Conservation (phyloP, 1,140 invertebrate species). For the Physella acuta region DNA sequence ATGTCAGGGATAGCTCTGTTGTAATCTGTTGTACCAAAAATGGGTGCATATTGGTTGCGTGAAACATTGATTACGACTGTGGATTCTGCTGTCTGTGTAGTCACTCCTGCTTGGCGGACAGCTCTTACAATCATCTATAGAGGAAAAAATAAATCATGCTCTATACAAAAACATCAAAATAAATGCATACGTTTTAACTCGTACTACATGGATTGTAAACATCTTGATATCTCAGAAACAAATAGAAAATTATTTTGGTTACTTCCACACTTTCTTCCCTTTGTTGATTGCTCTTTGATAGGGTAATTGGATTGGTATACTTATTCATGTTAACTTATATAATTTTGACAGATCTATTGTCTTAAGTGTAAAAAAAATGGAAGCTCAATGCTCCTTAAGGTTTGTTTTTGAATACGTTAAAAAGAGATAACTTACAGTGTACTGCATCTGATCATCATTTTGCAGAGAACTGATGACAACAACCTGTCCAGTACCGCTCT, state of each 20-base stretch:
- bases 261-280: too few species aligned
- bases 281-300: too few species aligned
- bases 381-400: background rate
- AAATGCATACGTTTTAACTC: too few species aligned
- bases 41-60: constrained; percentile 79
- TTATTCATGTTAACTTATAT: too few species aligned
- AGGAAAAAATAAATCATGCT: background rate
- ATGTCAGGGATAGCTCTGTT: constrained; percentile 43
- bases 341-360: too few species aligned
- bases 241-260: too few species aligned
- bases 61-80: constrained; percentile 76
- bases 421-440: constrained; percentile 23
- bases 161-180: too few species aligned
- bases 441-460: background rate
- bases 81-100: constrained; percentile 63
- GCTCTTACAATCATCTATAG: constrained; percentile 39
- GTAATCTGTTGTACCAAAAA: constrained; percentile 69
- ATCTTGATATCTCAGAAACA: too few species aligned
- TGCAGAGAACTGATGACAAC: constrained; percentile 10
- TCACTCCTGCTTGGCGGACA: constrained; percentile 25
- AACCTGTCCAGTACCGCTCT: constrained; percentile 34
- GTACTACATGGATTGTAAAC: too few species aligned
- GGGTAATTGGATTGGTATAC: too few species aligned
- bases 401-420: background rate
- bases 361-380: too few species aligned